Evolutionary conservation across 37 sponge, comb jelly and placozoan species (phyloP), one percentile per base, ranked within the genome.

Genomic region (Halichondria panicea): DNA sequence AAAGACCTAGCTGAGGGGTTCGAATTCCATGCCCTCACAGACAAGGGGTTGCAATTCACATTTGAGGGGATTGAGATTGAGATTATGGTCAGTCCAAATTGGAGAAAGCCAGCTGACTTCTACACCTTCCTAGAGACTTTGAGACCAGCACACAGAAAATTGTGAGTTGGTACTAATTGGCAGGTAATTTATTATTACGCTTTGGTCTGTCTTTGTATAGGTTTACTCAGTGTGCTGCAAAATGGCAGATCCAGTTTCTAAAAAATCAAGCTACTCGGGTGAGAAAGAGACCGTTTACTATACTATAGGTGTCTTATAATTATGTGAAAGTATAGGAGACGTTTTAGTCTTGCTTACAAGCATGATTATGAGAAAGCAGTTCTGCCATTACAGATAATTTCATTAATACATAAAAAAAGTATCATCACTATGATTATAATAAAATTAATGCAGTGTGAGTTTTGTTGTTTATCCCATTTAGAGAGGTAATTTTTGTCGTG

Each of bases 181-280:
- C n/a, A n/a, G n/a, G n/a, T n/a, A n/a, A n/a, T n/a, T n/a, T n/a
- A n/a, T n/a, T n/a, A n/a, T n/a, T n/a, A n/a, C n/a, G n/a, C n/a
- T n/a, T n/a, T n/a, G n/a, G n/a, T n/a, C n/a, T n/a, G n/a, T n/a
- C n/a, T n/a, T n/a, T n/a, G n/a, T n/a, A 6, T 38, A 74, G 80
- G n/a, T 78, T 85, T 60, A 71, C 64, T 3, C 55, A 50, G 19
- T 53, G 55, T 35, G 79, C 74, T 24, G 54, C 79, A 35, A 88
- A 88, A 38, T 88, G 89, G 89, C 79, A 88, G 55, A 55, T 66
- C 7, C 68, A 88, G 61, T 88, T 82, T 55, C 60, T 83, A 36
- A 55, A 73, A 40, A 55, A 82, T 33, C 74, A 78, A 44, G 70
- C 83, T 31, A 58, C 60, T 38, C 72, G 77, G 63, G 89, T 87